These are phyloP conservation scores for Lepidocolaptes lacrymiger DNA, from an alignment of 2,797 vertebrate species.

Conservation along the genomic window DNA sequence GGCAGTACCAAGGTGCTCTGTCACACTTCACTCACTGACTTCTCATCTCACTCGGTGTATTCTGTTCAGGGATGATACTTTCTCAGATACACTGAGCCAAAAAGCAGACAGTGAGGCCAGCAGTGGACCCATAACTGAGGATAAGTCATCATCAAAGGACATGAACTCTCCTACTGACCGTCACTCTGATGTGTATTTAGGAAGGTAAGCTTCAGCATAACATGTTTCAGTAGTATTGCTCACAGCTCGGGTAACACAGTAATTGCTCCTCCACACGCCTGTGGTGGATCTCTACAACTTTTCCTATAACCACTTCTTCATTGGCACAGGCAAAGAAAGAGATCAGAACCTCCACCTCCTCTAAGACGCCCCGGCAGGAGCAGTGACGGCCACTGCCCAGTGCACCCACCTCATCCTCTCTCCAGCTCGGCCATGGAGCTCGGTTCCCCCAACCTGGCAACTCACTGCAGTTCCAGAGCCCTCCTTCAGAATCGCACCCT, in stretches of 20 bases:
- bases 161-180: conserved; percentile 88
- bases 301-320: neutral
- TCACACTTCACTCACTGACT: neutral
- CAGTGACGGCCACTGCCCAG: conserved; percentile 87
- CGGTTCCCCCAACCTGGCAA: conserved; percentile 84
- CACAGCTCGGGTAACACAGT: neutral
- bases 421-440: conserved; percentile 84
- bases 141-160: conserved; percentile 93
- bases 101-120: conserved; percentile 97
- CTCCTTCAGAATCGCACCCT: conserved; percentile 87
- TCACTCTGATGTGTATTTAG: conserved; percentile 86
- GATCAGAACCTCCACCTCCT: conserved; percentile 86
- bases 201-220: conserved; percentile 79
- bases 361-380: conserved; percentile 89
- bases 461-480: conserved; percentile 89
- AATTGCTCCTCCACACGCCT: neutral
- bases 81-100: conserved; percentile 97
- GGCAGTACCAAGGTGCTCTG: neutral
- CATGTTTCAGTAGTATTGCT: neutral
- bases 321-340: conserved; percentile 87
- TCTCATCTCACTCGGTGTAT: neutral
- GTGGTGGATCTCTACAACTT: neutral
- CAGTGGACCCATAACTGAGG: conserved; percentile 91
- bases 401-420: conserved; percentile 85
- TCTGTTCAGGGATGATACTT: conserved; percentile 90